Base-by-base conservation (phyloP, 2,888 invertebrate genomes). In the Lydus trimaculatus region DNA sequence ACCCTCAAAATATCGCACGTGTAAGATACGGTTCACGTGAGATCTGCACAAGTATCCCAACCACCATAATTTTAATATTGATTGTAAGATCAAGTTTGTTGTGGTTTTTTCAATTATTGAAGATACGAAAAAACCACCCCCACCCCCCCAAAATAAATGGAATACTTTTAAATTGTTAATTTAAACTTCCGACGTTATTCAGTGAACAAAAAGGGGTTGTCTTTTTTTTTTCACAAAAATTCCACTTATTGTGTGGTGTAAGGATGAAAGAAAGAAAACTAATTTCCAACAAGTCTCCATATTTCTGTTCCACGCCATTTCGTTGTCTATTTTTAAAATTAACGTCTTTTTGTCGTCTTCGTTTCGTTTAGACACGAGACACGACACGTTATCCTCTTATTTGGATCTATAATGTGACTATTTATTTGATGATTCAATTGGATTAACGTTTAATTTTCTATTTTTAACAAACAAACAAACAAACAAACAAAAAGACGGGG, bases 1-100 rank as follows among this genome's bases (percentile, higher is more conserved):
- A 56, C 56, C 56, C 56, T 23, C 56, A 56, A 56, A 56, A 56
- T 56, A 56, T 56, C 56, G 56, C 56, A 56, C 56, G 56, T 56
- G 56, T 56, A 56, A 9, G 11, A 23, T 56, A 9, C 13, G 13
- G 25, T 56, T 25, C 48, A 48, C 48, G 20, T 48, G 20, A 48
- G 20, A 3, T 48, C 8, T 43, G 1, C 6, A 17, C 17, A 17
- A 17, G 9, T 25, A 13, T 56, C 25, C 5, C 15, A n/a, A 25
- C 6, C 25, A 15, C 9, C n/a, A n/a, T n/a, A n/a, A 7, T 43
- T 17, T 56, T 25, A 4, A 25, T 56, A 56, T 56, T 25, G 25
- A 56, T 56, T 56, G 6, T 56, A 25, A 13, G 25, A 25, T 56
- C 56, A 13, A 56, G n/a, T 43, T 43, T 17, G 43, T 17, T 43